Evolutionary conservation across 2,113 vertebrate genomes (phyloP), one percentile per base, ranked within the genome.

Genomic region (Hemibagrus wyckioides): DNA sequence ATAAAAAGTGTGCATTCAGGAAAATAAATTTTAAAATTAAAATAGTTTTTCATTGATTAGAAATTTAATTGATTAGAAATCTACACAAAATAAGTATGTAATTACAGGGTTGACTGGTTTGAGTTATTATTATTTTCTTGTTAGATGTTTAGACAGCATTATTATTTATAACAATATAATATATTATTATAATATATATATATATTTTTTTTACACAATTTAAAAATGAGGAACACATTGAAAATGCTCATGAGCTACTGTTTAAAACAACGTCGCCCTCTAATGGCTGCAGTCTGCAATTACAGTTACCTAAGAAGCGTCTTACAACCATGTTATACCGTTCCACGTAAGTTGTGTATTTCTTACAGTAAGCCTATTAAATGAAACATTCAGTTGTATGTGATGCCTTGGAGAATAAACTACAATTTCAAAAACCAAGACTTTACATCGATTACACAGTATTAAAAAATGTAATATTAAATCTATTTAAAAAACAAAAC

Each of bases 221-320:
- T 33, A 57, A 25, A 57, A 57, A 15, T 1, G 4, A 2, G 36
- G 9, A 56, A 80, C 15, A 36, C 6, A 30, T 1, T 56, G 30
- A 36, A 80, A 80, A 80, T 11, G 25, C 5, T n/a, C 25, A 21
- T 8, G 33, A 56, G 23, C 59, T 59, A 10, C 50, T 61, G 90
- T 83, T 89, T 91, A 61, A 90, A 65, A 86, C 61, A 85, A 90
- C 88, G 89, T 86, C 87, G 61, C 94, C 93, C 93, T 92, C 94
- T 93, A 88, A 89, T 90, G 94, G 91, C 5, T 17, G 41, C 0
- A 30, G 0, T 0, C 0, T 0, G 65, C n/a, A 77, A 91, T 30
- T 83, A 67, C 92, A 92, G 14, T 61, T 50, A 30, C 44, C 21
- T 77, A n/a, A 28, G 23, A 75, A 6, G 44, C 25, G 2, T 52